Evolutionary conservation across 2,113 vertebrate genomes (phyloP), one percentile per base, ranked within the genome.

Genomic region (Plecturocebus donacophilus): DNA sequence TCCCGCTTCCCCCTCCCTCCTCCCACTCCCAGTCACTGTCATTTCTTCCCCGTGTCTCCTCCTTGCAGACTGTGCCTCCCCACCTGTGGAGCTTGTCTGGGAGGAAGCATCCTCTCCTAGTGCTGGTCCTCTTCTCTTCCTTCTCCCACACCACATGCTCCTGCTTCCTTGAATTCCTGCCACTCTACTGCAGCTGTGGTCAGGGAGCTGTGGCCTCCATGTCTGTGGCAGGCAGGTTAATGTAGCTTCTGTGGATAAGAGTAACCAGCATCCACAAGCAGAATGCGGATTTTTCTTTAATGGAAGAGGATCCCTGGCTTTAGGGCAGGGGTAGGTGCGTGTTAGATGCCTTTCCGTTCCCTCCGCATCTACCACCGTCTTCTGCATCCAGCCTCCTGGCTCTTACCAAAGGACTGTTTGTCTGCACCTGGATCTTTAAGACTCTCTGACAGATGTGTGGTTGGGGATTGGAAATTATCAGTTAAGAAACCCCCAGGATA

Each of bases 1-100:
- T 23, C n/a, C 12, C 11, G 7, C 8, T 8, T n/a, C 61, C 52
- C 16, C 40, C 14, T 0, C 45, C 8, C 23, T 2, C 20, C 1
- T 2, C 32, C 23, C 3, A 4, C 38, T n/a, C 64, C 7, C 17
- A 6, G 14, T 32, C 47, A 8, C 52, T 68, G n/a, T n/a, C 20
- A 35, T 87, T 88, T 87, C 56, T 30, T 20, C n/a, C 9, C 1
- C 5, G 35, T 38, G 8, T 35, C 40, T 86, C 27, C 9, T 14
- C 77, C 52, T 38, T 9, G 16, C 40, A 40, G 45, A 38, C n/a
- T 40, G 66, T 27, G 38, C 21, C 12, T n/a, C 47, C 61, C 80
- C 30, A 30, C 40, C 8, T n/a, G 19, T 38, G 23, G 35, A 52
- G 9, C 21, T n/a, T 20, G 42, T 56, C 47, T 42, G 66, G 58